phyloP scores from a whole-genome alignment of 2,797 vertebrate genomes.

The Cetoscarus ocellatus region DNA sequence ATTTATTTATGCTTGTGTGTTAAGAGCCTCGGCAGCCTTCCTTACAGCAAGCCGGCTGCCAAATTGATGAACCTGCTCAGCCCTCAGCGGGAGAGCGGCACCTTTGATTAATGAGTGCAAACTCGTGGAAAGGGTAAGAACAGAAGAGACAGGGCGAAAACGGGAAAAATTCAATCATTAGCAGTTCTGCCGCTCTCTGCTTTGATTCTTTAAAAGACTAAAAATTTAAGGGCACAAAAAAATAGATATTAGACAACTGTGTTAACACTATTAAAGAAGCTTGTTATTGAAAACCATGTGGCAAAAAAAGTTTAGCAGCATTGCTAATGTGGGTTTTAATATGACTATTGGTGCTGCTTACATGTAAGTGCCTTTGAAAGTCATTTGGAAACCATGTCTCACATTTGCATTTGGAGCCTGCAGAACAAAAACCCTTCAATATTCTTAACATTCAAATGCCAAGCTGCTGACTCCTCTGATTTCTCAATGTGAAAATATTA shows the following conservation, averaged over 20 bases:
- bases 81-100: conserved; percentile 90
- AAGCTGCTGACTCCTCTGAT: conserved; percentile 48
- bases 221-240: conserved; percentile 1
- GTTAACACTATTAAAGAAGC: neutral
- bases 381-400: conserved; percentile 36
- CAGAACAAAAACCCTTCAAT: conserved; percentile 46
- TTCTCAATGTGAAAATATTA: conserved; percentile 60
- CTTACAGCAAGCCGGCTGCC: conserved; percentile 91
- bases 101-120: conserved; percentile 93
- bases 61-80: conserved; percentile 93
- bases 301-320: neutral
- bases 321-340: neutral
- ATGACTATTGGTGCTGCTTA: neutral
- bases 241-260: neutral
- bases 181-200: conserved; percentile 39
- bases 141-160: conserved; percentile 68
- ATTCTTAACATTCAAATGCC: conserved; percentile 56
- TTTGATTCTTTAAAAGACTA: conserved; percentile 26
- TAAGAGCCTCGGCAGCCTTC: conserved; percentile 88
- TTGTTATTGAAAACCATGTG: neutral
- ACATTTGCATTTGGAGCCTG: conserved; percentile 33
- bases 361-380: conserved; percentile 31
- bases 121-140: conserved; percentile 87
- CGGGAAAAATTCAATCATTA: conserved; percentile 85
- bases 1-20: conserved; percentile 93